These are phyloP conservation scores for Cabera pusaria DNA, from an alignment of 2,888 invertebrate genomes.

Conservation along the genomic window DNA sequence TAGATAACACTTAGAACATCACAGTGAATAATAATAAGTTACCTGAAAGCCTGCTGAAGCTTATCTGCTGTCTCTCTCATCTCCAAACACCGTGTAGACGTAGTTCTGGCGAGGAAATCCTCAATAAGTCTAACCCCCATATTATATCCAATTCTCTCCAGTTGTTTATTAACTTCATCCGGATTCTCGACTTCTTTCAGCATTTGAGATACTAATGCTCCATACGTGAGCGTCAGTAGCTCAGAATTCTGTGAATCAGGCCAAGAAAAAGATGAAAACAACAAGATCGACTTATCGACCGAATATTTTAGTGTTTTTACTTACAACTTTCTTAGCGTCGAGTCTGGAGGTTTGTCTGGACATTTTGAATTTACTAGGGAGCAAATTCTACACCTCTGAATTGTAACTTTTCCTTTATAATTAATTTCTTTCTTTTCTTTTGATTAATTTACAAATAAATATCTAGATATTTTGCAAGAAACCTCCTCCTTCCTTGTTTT, in stretches of 20 bases:
- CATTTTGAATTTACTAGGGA: too few species aligned
- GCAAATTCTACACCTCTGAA: too few species aligned
- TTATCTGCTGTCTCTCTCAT: slow-evolving; percentile 98
- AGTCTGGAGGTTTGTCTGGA: slow-evolving; percentile 87
- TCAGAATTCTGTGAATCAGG: slow-evolving; percentile 92
- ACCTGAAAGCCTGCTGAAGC: slow-evolving; percentile 90
- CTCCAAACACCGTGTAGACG: slow-evolving; percentile 95
- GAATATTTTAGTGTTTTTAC: slow-evolving; percentile 44
- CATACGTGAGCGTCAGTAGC: slow-evolving; percentile 98
- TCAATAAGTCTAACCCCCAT: slow-evolving; percentile 99
- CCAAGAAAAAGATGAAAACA: slow-evolving; percentile 6
- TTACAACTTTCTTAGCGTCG: slow-evolving; percentile 91
- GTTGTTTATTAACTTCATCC: slow-evolving; percentile 98
- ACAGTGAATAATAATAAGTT: too few species aligned
- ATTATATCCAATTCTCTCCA: slow-evolving; percentile 98
- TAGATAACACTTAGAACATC: too few species aligned
- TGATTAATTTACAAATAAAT: too few species aligned
- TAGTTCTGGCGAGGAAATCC: slow-evolving; percentile 97
- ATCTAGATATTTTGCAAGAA: too few species aligned
- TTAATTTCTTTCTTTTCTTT: too few species aligned
- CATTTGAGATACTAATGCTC: slow-evolving; percentile 98
- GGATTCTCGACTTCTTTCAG: slow-evolving; percentile 97
- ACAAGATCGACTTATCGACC: too few species aligned
- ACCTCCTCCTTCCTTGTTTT: too few species aligned
- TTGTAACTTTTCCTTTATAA: too few species aligned